Conservation (phyloP, 1,140 invertebrate genomes). For the Carposina sasakii region DNA sequence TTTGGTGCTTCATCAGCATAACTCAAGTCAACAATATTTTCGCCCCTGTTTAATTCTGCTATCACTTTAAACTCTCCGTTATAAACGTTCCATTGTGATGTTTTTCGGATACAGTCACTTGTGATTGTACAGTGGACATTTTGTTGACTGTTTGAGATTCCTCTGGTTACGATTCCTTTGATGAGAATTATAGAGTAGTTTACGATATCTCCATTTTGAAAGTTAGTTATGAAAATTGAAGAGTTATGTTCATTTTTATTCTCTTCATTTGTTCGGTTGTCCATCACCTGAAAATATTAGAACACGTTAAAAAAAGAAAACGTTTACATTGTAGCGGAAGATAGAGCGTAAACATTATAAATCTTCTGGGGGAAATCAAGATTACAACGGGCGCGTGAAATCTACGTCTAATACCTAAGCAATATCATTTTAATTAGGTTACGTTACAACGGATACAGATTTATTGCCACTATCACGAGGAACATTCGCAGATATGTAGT, state of each 20-base stretch:
- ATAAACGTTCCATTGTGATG: conserved; percentile 56
- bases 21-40: conserved; percentile 57
- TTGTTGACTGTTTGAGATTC: conserved; percentile 55
- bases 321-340: too few relatives aligned
- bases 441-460: too few relatives aligned
- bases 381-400: too few relatives aligned
- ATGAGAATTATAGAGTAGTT: conserved; percentile 65
- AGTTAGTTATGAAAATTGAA: conserved; percentile 62
- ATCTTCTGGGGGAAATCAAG: too few relatives aligned
- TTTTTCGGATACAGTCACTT: conserved; percentile 38
- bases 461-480: too few relatives aligned
- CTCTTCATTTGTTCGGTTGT: conserved; percentile 55
- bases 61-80: conserved; percentile 69
- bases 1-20: conserved; percentile 46
- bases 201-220: conserved; percentile 65
- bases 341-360: too few relatives aligned
- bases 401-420: too few relatives aligned
- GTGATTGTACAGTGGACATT: conserved; percentile 55
- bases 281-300: conserved; percentile 64
- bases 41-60: conserved; percentile 57
- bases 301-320: too few relatives aligned
- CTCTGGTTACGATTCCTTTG: conserved; percentile 64
- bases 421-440: too few relatives aligned
- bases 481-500: too few relatives aligned
- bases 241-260: conserved; percentile 56